phyloP scores from a whole-genome alignment of 2,888 invertebrate species.

The Clusia tigrina region DNA sequence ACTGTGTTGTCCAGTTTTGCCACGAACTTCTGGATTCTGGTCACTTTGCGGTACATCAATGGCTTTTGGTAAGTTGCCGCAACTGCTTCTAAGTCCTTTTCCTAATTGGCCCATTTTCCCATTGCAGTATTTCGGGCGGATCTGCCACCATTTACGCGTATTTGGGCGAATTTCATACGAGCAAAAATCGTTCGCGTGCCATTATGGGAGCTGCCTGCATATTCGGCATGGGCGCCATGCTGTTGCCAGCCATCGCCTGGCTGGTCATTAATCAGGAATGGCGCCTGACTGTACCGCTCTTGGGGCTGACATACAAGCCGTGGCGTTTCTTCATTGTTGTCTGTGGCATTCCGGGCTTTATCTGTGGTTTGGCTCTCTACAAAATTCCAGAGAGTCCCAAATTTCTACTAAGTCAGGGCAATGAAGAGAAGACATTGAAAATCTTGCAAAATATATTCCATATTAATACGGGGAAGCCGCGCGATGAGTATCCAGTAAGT shows the following conservation, averaged over 20 bases:
- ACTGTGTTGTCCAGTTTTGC: slow-evolving; percentile 66
- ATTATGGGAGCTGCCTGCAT: slow-evolving; percentile 57
- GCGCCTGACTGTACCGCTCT: slow-evolving; percentile 44
- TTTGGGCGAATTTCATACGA: slow-evolving; percentile 67
- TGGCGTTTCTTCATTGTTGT: slow-evolving; percentile 58
- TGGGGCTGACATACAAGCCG: slow-evolving; percentile 52
- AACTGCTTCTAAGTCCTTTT: slow-evolving; percentile 31
- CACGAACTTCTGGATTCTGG: slow-evolving; percentile 65
- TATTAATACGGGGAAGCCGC: slow-evolving; percentile 38
- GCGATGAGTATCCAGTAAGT: slow-evolving; percentile 44
- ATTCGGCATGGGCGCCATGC: slow-evolving; percentile 39
- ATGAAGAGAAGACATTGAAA: slow-evolving; percentile 47
- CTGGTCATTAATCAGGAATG: slow-evolving; percentile 55
- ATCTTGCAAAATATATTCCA: slow-evolving; percentile 48
- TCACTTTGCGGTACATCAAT: slow-evolving; percentile 66
- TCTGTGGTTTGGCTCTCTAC: slow-evolving; percentile 47
- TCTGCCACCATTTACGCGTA: slow-evolving; percentile 67
- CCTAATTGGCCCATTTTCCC: too few species aligned
- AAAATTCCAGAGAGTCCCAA: slow-evolving; percentile 60
- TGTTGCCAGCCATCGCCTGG: slow-evolving; percentile 55
- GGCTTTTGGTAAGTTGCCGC: slow-evolving; percentile 67
- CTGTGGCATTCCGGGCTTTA: slow-evolving; percentile 53
- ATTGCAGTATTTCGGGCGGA: slow-evolving; percentile 57
- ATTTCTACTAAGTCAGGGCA: slow-evolving; percentile 50
- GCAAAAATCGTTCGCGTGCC: slow-evolving; percentile 63